A percentile compares a stretch with the other conserved stretches of the same genome.
These are phyloP conservation scores for Eupelmus urozonus DNA, from an alignment of 2,888 invertebrate genomes.

Conservation along the genomic window DNA sequence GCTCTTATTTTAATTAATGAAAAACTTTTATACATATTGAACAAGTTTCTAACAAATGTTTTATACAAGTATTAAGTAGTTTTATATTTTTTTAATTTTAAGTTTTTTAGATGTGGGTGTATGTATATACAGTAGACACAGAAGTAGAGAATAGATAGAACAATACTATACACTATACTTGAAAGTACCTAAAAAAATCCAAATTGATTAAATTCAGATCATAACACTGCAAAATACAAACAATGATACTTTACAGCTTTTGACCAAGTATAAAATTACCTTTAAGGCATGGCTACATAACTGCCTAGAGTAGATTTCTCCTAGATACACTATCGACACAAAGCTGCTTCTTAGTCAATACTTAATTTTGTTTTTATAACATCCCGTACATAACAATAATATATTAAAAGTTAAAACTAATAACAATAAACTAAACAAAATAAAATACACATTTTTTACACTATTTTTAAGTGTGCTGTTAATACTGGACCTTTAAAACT, in stretches of 20 bases:
- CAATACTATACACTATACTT: too few relatives aligned
- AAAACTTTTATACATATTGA: too few relatives aligned
- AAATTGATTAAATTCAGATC: too few relatives aligned
- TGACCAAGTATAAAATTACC: constrained; percentile 39
- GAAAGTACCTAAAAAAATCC: too few relatives aligned
- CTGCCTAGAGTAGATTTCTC: constrained; percentile 48
- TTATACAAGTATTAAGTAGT: too few relatives aligned
- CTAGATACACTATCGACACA: constrained; percentile 53
- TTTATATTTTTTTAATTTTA: not conserved
- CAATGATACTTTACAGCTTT: constrained; percentile 57
- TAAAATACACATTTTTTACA: constrained; percentile 28
- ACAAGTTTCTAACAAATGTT: too few relatives aligned
- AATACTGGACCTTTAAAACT: constrained; percentile 28
- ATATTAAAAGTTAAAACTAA: constrained; percentile 28
- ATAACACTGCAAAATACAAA: too few relatives aligned
- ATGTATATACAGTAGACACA: not conserved
- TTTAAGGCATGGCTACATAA: constrained; percentile 53
- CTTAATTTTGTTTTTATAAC: constrained; percentile 48
- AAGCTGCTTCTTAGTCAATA: constrained; percentile 57
- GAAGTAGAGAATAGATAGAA: too few relatives aligned
- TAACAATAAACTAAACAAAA: constrained; percentile 25
- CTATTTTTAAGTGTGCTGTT: constrained; percentile 16
- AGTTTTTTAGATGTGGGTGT: not conserved
- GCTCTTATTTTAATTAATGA: too few relatives aligned
- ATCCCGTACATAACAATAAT: constrained; percentile 39